These are phyloP conservation scores for Ricordea florida DNA, from an alignment of 92 coral and sea anemone species.

Conservation along the genomic window DNA sequence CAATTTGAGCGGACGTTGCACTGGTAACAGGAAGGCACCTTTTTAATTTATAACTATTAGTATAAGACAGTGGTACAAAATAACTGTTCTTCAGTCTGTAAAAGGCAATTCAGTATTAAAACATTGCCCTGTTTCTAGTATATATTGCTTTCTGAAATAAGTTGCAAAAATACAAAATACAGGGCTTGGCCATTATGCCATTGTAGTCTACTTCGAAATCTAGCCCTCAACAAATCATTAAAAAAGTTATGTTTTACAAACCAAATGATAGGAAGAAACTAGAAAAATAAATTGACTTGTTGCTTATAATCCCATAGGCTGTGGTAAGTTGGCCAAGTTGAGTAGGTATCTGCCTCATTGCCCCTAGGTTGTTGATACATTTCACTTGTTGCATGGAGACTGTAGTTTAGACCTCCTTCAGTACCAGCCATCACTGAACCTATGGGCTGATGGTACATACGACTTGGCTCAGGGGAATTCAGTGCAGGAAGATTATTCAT, in stretches of 20 bases:
- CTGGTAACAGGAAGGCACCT: not conserved
- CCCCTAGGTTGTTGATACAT: conserved; percentile 9
- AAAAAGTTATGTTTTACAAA: not conserved
- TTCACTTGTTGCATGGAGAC: conserved; percentile 2
- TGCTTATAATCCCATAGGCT: conserved; percentile 2
- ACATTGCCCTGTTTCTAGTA: not conserved
- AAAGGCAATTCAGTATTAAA: not conserved
- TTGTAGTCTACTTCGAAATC: not conserved
- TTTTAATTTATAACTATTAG: not conserved
- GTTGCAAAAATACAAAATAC: conserved; percentile 1
- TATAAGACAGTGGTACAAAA: not conserved
- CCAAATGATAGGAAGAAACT: not conserved
- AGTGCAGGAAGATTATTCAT: conserved; percentile 2
- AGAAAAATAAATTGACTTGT: not conserved
- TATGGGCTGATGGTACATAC: not conserved
- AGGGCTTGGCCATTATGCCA: conserved; percentile 11
- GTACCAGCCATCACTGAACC: not conserved
- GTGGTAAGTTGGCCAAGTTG: conserved; percentile 5
- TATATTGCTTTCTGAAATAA: not conserved
- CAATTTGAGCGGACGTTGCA: not conserved
- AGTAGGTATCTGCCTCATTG: conserved; percentile 3
- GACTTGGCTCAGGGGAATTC: conserved; percentile 14
- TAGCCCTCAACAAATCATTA: conserved; percentile 1
- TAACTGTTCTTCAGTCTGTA: not conserved
- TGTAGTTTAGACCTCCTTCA: not conserved